Evolutionary conservation across 2,888 invertebrate species (phyloP), one percentile per base, ranked within the genome.

Genomic region (Cantharis flavilabris): DNA sequence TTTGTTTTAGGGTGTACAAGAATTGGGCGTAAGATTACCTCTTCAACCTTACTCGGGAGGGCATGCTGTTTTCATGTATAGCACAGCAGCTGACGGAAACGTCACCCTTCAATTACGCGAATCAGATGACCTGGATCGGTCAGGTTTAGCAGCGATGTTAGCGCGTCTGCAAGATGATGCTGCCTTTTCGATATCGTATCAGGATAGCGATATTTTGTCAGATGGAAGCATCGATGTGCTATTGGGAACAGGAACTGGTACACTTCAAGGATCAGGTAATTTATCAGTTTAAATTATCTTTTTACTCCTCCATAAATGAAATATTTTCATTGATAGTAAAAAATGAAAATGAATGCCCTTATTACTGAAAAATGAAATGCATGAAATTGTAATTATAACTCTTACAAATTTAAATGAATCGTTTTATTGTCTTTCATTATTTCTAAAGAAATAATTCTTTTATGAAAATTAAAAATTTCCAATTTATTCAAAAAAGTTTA

Each of bases 191-290:
- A 92, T 93, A 85, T 93, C 94, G 81, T 94, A 94, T 89, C 93
- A 94, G 86, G 94, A 94, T 88, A 92, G 94, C 28, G 94, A 94
- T 85, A 91, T 94, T 86, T 90, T 94, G 76, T 93, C 93, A 70
- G 94, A 94, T 79, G 88, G 88, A 62, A 87, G 88, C 80, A 89
- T 88, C 75, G 86, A 86, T 76, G 88, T 88, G 87, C 90, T 94
- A 84, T 90, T 94, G 82, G 92, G 94, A 82, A 86, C 86, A 10
- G 87, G 86, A 13, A 92, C 92, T 73, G 91, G 93, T 79, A 92
- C 91, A 84, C 89, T 85, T n/a, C 84, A 84, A 77, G 80, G 86
- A 76, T 85, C 87, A 83, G 87, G 88, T 88, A 82, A 82, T 62
- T 23, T 63, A 71, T 70, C 16, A 70, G n/a, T 72, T 62, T 70